These are phyloP conservation scores for Acanthopagrus latus DNA, from an alignment of 2,797 vertebrate genomes.

Conservation along the genomic window DNA sequence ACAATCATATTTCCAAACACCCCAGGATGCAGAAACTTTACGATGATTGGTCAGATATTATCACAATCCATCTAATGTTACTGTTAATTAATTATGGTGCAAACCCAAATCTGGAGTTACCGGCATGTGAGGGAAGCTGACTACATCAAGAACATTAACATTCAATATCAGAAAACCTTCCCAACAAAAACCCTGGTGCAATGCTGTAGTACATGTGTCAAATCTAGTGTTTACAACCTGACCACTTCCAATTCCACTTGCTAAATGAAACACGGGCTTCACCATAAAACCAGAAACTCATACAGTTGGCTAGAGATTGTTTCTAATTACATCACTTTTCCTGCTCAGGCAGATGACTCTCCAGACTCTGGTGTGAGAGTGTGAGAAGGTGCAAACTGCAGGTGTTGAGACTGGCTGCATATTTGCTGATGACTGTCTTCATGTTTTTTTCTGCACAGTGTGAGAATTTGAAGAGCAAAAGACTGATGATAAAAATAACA, in stretches of 20 bases:
- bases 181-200: not conserved
- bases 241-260: not conserved
- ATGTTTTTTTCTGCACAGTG: not conserved
- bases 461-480: not conserved
- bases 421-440: constrained; percentile 6
- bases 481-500: not conserved
- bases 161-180: not conserved
- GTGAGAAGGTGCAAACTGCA: not conserved
- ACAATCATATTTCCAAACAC: not conserved
- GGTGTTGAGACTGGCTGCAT: not conserved
- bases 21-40: not conserved
- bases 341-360: no score
- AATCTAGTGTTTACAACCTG: not conserved
- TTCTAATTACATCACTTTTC: not conserved
- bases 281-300: not conserved
- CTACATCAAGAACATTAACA: not conserved
- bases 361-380: not conserved
- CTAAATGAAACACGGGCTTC: not conserved
- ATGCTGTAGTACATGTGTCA: not conserved
- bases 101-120: not conserved
- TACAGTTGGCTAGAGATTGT: no score
- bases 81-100: not conserved
- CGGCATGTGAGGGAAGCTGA: not conserved
- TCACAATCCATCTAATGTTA: not conserved
- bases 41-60: not conserved